Evolutionary conservation across 2,113 vertebrate species (phyloP).

Genomic region (Aegithalos caudatus): DNA sequence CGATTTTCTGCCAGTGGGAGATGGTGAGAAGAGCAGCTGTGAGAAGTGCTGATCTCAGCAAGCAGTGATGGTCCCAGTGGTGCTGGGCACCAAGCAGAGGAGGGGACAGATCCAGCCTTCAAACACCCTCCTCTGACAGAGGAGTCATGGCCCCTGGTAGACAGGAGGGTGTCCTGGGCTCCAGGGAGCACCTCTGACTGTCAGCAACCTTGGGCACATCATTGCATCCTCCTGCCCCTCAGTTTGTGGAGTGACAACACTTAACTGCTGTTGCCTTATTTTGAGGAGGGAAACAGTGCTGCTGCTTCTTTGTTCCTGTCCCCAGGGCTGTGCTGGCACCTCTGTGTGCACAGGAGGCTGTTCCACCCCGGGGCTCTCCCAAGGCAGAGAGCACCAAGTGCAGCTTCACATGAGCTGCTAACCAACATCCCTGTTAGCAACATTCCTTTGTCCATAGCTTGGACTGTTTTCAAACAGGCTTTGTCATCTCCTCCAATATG

Average conservation of each 20-base stretch:
- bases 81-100: not conserved
- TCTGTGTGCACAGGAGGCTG: not conserved
- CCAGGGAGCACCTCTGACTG: not conserved
- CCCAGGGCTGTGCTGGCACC: not conserved
- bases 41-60: not conserved
- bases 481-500: not conserved
- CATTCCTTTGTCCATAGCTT: not conserved
- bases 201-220: not conserved
- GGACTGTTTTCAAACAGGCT: not conserved
- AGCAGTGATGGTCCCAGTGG: not conserved
- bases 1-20: not conserved
- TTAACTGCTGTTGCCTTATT: not conserved
- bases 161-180: not conserved
- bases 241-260: not conserved
- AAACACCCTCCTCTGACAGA: not conserved
- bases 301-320: too few relatives aligned
- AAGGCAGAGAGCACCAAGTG: not conserved
- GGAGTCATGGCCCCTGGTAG: accelerated
- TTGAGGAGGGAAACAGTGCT: not conserved
- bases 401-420: not conserved
- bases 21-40: not conserved
- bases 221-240: not conserved
- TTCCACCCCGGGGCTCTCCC: not conserved
- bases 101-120: not conserved
- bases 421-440: not conserved